Base-by-base conservation (phyloP, 2,797 vertebrate species). In the Arremon aurantiirostris region DNA sequence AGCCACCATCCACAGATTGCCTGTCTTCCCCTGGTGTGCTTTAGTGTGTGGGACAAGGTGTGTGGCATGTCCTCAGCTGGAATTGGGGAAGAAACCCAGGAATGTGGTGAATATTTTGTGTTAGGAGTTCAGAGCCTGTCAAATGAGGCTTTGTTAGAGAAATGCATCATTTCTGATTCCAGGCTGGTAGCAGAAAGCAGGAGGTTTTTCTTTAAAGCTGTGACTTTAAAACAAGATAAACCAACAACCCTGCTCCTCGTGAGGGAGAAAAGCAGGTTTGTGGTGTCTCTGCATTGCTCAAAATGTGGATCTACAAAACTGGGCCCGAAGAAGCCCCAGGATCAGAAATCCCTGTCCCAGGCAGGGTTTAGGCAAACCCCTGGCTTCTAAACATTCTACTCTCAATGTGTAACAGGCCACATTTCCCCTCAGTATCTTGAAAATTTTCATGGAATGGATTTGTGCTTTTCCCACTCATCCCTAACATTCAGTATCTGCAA, bases 201-300 rank as follows among this genome's bases (percentile, higher is more conserved):
- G 49, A 72, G 55, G 37, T 80, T 88, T 86, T 6, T 82, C 34
- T 35, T 80, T 65, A 69, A 90, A 44, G 26, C 18, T 4, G 1
- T 37, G 63, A 42, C 11, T 88, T 68, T 47, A 26, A 63, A 88
- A 28, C 19, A 55, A 70, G 91, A 4, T 18, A 49, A 79, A 52
- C 9, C 22, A 60, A 23, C 27, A 57, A 2, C 12, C 5, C 19
- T 0, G 0, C 6, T n/a, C 8, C 12, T 30, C 0, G 1, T 15
- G 53, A 46, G 23, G 34, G n/a, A 34, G 81, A 28, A 39, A 44
- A 89, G 13, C 34, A 28, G 44, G 47, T 1, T 41, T 21, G 32
- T 3, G 7, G 42, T 77, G 39, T 28, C n/a, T 46, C 44, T 83
- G 70, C n/a, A 39, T 30, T 4, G 1, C 64, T 82, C 49, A 39